Conservation (phyloP, 2,113 vertebrate species). For the Anolis carolinensis region DNA sequence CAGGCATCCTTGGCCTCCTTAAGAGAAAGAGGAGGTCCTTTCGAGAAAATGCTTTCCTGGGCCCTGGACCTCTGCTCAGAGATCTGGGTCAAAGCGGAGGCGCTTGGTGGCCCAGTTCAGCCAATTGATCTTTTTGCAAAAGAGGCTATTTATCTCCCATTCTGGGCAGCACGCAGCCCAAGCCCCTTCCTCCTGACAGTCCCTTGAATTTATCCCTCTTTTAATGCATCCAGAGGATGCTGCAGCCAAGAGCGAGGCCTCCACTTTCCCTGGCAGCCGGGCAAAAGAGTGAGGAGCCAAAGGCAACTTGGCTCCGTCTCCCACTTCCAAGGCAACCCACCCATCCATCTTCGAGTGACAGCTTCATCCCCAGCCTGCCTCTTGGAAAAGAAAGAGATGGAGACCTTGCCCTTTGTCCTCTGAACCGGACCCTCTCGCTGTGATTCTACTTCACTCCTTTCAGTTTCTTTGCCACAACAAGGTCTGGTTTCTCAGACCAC, state of each 20-base stretch:
- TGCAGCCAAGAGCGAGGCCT: neutral
- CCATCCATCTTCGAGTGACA: slow-evolving; percentile 43
- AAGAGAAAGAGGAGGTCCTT: neutral
- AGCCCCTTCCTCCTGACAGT: neutral
- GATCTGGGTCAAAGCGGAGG: slow-evolving; percentile 62
- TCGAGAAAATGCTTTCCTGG: neutral
- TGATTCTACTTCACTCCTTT: no score
- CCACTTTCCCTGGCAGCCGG: rapidly evolving
- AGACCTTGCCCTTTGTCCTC: slow-evolving; percentile 20
- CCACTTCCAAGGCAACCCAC: neutral
- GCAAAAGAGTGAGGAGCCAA: neutral
- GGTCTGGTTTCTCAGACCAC: no score
- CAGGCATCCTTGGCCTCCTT: rapidly evolving
- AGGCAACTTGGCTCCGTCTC: neutral
- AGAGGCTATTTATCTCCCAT: no score
- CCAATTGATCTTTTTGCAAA: no score
- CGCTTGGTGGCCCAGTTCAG: no score
- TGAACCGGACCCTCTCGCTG: neutral
- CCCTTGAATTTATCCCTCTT: neutral
- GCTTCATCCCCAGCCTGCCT: slow-evolving; percentile 38
- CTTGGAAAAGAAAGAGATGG: slow-evolving; percentile 1
- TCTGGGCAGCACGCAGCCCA: rapidly evolving
- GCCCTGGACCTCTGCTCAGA: neutral
- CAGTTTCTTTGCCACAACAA: no score
- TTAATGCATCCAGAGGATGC: neutral